Evolutionary conservation across 2,888 invertebrate genomes (phyloP).

Genomic region (Orchesella flavescens): DNA sequence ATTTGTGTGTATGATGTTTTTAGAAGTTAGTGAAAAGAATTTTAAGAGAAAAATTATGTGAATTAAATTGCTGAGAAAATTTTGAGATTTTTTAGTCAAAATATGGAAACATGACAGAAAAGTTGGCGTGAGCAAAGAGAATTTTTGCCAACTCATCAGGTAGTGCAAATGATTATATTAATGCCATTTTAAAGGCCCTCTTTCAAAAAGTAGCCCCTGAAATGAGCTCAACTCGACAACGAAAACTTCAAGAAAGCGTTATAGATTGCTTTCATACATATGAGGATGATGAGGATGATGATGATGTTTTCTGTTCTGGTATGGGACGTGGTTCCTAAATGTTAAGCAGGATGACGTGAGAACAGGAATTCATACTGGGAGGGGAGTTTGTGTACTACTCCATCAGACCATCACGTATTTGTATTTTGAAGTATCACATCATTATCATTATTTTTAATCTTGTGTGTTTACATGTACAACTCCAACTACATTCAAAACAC

Average conservation of each 20-base stretch:
- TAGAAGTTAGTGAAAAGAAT: constrained; percentile 10
- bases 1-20: not conserved
- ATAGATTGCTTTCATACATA: no score
- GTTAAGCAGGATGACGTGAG: constrained; percentile 41
- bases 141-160: constrained; percentile 62
- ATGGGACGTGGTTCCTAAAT: constrained; percentile 16
- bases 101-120: constrained; percentile 61
- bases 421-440: constrained; percentile 45
- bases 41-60: constrained; percentile 55
- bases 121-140: constrained; percentile 51
- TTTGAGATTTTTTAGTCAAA: constrained; percentile 56
- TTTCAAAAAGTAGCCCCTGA: constrained; percentile 48
- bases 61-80: constrained; percentile 61
- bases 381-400: constrained; percentile 17
- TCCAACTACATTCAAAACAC: constrained; percentile 6
- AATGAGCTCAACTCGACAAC: constrained; percentile 38
- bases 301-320: no score
- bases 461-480: constrained; percentile 10
- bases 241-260: not conserved
- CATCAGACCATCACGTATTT: constrained; percentile 34
- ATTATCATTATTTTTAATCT: constrained; percentile 50
- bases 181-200: constrained; percentile 56
- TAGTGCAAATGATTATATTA: constrained; percentile 41
- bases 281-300: no score
- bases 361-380: constrained; percentile 25